Evolutionary conservation across 2,888 invertebrate genomes (phyloP).

Genomic region (Fissipunctia ypsillon): DNA sequence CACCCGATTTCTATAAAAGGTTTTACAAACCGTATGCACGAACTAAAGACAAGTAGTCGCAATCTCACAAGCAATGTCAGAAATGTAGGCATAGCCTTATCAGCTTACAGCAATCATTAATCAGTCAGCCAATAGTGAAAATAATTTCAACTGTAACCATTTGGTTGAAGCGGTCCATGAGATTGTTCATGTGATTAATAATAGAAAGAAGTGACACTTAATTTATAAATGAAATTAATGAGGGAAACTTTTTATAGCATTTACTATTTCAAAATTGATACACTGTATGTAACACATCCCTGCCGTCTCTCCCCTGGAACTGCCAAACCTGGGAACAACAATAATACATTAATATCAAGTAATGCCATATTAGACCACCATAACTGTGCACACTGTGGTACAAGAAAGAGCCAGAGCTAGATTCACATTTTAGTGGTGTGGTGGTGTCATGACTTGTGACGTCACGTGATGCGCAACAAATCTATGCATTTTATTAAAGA

Average conservation of each 20-base stretch:
- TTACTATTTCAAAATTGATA: conserved; percentile 26
- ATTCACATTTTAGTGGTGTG: neutral
- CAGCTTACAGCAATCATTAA: no score
- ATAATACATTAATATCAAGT: conserved; percentile 7
- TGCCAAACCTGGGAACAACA: conserved; percentile 45
- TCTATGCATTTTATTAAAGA: neutral
- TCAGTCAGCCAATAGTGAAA: no score
- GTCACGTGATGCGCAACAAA: neutral
- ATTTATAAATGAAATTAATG: conserved; percentile 16
- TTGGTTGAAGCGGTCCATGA: neutral
- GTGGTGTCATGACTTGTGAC: neutral
- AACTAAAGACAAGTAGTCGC: no score
- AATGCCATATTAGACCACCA: neutral
- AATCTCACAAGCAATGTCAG: no score
- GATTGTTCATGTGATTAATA: neutral
- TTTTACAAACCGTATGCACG: no score
- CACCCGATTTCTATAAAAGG: no score
- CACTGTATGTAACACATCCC: neutral
- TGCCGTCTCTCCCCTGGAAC: conserved; percentile 9
- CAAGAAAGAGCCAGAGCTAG: neutral
- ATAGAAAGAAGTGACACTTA: neutral
- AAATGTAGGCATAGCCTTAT: no score
- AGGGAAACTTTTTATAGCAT: neutral
- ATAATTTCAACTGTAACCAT: no score
- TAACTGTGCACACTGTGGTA: neutral